phyloP scores from a whole-genome alignment of 2,888 invertebrate species.

The Acanthosepion pharaonis region DNA sequence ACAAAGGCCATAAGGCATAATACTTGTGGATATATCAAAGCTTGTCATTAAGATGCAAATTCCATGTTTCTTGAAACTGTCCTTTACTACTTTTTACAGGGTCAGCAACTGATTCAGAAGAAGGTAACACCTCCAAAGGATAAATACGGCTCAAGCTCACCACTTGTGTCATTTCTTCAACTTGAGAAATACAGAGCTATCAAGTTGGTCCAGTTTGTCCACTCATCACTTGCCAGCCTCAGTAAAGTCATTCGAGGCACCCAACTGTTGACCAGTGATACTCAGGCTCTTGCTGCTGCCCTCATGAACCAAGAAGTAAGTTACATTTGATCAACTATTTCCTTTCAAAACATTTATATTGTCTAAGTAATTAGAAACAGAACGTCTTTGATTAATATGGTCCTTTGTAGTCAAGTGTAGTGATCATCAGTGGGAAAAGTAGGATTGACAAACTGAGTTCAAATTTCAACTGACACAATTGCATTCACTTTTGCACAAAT shows the following conservation, averaged over 20 bases:
- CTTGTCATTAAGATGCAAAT: not conserved
- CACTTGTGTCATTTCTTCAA: conserved; percentile 79
- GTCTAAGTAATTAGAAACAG: not conserved
- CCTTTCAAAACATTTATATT: not conserved
- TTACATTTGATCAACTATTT: not conserved
- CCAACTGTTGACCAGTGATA: conserved; percentile 76
- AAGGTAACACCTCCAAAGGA: conserved; percentile 70
- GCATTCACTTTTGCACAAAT: too few relatives aligned
- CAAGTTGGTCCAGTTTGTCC: conserved; percentile 80
- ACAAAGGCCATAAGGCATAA: too few relatives aligned
- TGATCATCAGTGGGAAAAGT: too few relatives aligned
- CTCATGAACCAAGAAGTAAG: conserved; percentile 78
- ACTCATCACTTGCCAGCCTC: conserved; percentile 79
- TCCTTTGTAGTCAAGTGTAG: not conserved
- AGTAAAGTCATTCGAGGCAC: conserved; percentile 80
- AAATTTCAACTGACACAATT: not conserved
- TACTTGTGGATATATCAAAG: too few relatives aligned
- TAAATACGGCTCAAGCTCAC: conserved; percentile 73
- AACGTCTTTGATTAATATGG: not conserved
- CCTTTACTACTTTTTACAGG: conserved; percentile 59
- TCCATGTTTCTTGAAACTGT: not conserved
- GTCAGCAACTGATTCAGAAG: conserved; percentile 71
- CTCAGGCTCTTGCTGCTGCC: conserved; percentile 76
- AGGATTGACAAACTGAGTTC: too few relatives aligned
- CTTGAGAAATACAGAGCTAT: conserved; percentile 80